phyloP scores from a whole-genome alignment of 2,113 vertebrate species.

The Entelurus aequoreus region DNA sequence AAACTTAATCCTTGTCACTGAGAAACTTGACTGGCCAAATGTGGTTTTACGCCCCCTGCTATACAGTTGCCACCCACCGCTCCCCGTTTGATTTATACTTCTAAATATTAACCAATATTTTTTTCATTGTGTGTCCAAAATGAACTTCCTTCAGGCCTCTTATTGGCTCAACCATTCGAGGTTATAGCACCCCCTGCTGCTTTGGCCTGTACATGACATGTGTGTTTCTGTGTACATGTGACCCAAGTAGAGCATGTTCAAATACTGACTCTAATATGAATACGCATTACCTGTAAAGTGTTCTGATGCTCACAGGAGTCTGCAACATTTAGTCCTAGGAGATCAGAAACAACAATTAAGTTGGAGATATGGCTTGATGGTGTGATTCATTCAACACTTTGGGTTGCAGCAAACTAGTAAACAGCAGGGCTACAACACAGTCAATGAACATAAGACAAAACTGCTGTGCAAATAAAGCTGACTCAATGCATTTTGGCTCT shows the following conservation, averaged over 20 bases:
- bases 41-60: too few species aligned
- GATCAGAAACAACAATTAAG: constrained; percentile 11
- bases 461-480: constrained; percentile 17
- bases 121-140: too few species aligned
- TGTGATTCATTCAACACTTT: not conserved
- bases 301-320: constrained; percentile 68
- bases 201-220: not conserved
- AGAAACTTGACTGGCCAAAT: too few species aligned
- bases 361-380: not conserved
- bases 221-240: too few species aligned
- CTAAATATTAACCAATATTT: too few species aligned
- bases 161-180: not conserved
- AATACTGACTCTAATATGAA: not conserved
- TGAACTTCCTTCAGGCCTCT: not conserved
- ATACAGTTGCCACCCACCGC: too few species aligned
- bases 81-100: too few species aligned
- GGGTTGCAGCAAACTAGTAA: constrained; percentile 2
- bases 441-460: constrained; percentile 4
- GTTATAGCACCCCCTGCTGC: not conserved
- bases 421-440: constrained; percentile 1
- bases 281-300: constrained; percentile 76
- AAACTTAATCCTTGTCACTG: too few species aligned
- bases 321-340: constrained; percentile 78
- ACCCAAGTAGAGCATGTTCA: not conserved
- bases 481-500: constrained; percentile 6